Evolutionary conservation across 2,888 invertebrate species (phyloP).

Genomic region (Notodonta ziczac): DNA sequence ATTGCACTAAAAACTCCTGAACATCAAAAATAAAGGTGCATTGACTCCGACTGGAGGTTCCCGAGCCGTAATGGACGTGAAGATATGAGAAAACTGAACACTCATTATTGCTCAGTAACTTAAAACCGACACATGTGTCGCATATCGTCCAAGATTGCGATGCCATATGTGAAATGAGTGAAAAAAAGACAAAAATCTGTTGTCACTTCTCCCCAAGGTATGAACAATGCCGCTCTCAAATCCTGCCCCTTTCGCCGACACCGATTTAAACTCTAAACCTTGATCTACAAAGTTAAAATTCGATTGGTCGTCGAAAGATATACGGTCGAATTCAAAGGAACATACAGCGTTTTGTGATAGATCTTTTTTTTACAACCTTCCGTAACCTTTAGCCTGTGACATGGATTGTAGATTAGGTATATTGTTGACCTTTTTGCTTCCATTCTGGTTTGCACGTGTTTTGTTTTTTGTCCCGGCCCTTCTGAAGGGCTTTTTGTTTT

Average conservation of each 20-base stretch:
- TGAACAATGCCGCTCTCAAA: constrained; percentile 74
- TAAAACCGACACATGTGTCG: constrained; percentile 82
- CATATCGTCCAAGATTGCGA: constrained; percentile 83
- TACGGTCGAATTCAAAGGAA: constrained; percentile 72
- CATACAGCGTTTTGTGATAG: constrained; percentile 68
- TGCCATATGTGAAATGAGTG: constrained; percentile 80
- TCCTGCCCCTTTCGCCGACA: constrained; percentile 35
- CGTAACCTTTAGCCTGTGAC: constrained; percentile 84
- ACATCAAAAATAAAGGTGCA: constrained; percentile 74
- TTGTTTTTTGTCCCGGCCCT: constrained; percentile 65
- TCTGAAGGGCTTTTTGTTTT: constrained; percentile 71
- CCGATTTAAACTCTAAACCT: constrained; percentile 55
- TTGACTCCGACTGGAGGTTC: constrained; percentile 54
- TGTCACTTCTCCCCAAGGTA: constrained; percentile 82
- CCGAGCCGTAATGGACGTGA: constrained; percentile 67
- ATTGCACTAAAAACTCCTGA: constrained; percentile 64
- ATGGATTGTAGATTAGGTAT: constrained; percentile 84
- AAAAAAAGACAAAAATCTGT: constrained; percentile 78
- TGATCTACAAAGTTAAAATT: constrained; percentile 50
- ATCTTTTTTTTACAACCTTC: constrained; percentile 80
- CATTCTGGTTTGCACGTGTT: constrained; percentile 76
- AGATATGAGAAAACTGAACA: constrained; percentile 76
- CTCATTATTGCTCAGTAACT: constrained; percentile 81
- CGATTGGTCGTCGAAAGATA: constrained; percentile 38
- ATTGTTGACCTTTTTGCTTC: constrained; percentile 82